Conservation (phyloP, 1,140 invertebrate genomes). For the Drosophila mayri region DNA sequence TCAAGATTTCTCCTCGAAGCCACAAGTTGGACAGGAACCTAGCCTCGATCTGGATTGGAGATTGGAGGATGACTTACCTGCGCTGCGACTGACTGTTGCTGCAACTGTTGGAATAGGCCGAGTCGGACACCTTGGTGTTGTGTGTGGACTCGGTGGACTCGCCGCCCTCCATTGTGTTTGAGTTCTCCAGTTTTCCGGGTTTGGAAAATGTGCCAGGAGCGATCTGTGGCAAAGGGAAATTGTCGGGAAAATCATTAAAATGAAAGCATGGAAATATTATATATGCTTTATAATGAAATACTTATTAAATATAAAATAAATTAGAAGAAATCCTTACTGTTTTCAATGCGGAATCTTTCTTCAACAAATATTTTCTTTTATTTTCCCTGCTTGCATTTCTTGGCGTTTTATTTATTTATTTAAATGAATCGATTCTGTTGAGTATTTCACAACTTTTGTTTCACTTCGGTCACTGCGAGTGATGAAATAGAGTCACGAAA, state of each 20-base stretch:
- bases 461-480: conserved; percentile 1
- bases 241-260: not conserved
- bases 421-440: not conserved
- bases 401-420: not conserved
- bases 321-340: not conserved
- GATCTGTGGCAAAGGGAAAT: not conserved
- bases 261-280: too few relatives aligned
- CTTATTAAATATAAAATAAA: too few relatives aligned
- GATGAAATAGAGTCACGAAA: conserved; percentile 12
- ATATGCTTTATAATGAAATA: too few relatives aligned
- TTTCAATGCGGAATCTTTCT: not conserved
- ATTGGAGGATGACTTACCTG: conserved; percentile 86
- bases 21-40: too few relatives aligned
- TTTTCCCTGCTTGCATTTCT: not conserved
- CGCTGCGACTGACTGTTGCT: conserved; percentile 91
- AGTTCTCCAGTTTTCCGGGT: conserved; percentile 1
- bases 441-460: conserved; percentile 10
- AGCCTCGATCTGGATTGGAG: too few relatives aligned
- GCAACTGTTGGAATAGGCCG: conserved; percentile 91
- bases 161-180: conserved; percentile 77
- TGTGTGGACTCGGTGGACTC: conserved; percentile 83
- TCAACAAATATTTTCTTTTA: too few relatives aligned
- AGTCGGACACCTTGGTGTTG: conserved; percentile 90
- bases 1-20: too few relatives aligned
- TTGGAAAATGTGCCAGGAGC: not conserved